Percentiles rank a stretch among this genome's conserved stretches.
Evolutionary conservation across 2,888 invertebrate species (phyloP).

Genomic region (Sipha maydis): DNA sequence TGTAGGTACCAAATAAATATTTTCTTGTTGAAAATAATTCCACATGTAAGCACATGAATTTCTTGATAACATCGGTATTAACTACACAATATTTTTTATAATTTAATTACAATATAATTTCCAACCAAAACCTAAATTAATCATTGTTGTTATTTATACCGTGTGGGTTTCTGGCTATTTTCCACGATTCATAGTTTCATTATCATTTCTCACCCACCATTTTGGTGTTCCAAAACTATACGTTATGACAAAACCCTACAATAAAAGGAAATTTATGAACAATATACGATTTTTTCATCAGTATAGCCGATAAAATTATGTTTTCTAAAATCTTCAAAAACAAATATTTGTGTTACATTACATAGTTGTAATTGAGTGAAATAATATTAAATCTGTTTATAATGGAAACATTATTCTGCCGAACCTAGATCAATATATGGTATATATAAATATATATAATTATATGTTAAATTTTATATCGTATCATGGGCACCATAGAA

Average conservation of each 20-base stretch:
- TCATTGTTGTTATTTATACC: neutral
- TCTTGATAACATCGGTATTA: neutral
- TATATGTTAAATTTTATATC: neutral
- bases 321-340: neutral
- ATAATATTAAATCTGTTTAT: neutral
- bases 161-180: constrained; percentile 4
- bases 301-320: neutral
- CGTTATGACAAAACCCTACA: neutral
- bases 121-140: neutral
- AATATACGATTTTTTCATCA: neutral
- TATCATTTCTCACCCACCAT: neutral
- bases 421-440: neutral
- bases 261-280: constrained; percentile 27
- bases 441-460: neutral
- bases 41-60: neutral
- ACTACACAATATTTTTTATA: neutral
- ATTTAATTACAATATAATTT: neutral
- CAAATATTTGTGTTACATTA: neutral
- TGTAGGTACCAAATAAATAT: no score
- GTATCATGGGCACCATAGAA: neutral
- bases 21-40: neutral
- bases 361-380: neutral
- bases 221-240: neutral
- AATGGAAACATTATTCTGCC: neutral
- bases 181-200: constrained; percentile 21